phyloP scores from a whole-genome alignment of 53 echinoderm and acorn worm genomes.

The Zoroaster sp. region DNA sequence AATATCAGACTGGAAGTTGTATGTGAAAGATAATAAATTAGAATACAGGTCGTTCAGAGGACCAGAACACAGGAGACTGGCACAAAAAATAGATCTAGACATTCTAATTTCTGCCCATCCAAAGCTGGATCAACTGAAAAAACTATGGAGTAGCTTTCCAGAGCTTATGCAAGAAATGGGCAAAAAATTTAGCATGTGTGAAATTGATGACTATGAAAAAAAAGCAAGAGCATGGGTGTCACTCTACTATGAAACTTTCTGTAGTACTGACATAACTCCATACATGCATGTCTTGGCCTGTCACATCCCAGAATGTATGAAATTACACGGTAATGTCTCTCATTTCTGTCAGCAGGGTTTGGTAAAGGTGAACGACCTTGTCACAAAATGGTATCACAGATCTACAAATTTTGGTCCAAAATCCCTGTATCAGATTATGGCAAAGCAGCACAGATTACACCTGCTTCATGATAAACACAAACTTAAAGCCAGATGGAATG shows the following conservation, averaged over 20 bases:
- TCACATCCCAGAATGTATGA: no score
- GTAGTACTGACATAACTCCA: no score
- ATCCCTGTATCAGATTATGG: not conserved
- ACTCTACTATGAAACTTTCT: not conserved
- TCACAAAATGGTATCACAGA: not conserved
- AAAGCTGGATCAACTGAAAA: slow-evolving; percentile 29
- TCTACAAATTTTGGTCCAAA: not conserved
- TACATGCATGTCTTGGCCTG: no score
- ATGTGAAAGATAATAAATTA: not conserved
- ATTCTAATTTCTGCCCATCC: slow-evolving; percentile 23
- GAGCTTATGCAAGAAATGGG: slow-evolving; percentile 29
- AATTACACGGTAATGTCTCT: no score
- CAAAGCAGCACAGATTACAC: not conserved
- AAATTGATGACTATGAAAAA: slow-evolving; percentile 30
- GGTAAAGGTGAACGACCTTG: not conserved
- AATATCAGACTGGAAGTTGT: not conserved
- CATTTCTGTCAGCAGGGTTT: not conserved
- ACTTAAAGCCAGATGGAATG: not conserved
- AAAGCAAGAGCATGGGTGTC: slow-evolving; percentile 29
- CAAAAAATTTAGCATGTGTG: not conserved
- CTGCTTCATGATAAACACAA: not conserved
- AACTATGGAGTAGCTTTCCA: not conserved
- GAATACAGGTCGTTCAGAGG: not conserved
- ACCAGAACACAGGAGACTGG: not conserved
- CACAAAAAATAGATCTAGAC: slow-evolving; percentile 18